Conservation (phyloP, 2,888 invertebrate genomes). For the Drosophila antonietae region DNA sequence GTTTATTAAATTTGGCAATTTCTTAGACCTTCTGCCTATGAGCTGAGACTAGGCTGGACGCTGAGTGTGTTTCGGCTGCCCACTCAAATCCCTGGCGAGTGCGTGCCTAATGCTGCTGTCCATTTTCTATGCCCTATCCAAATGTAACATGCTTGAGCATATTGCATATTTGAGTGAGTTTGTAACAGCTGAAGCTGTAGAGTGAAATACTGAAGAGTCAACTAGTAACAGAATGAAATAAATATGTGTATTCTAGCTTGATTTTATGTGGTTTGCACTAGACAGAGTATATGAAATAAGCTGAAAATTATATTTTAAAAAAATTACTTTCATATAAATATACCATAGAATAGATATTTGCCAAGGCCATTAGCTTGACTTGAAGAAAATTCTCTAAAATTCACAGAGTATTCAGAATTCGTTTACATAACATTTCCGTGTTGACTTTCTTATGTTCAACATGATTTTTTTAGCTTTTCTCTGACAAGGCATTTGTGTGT, state of each 20-base stretch:
- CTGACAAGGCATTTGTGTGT: slow-evolving; percentile 63
- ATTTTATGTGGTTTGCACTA: too few species aligned
- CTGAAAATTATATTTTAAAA: background rate
- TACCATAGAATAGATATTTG: background rate
- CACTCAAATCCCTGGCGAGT: slow-evolving; percentile 69
- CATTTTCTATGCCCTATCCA: slow-evolving; percentile 42
- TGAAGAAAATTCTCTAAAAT: too few species aligned
- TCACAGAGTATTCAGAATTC: slow-evolving; percentile 25
- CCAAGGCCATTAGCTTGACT: too few species aligned
- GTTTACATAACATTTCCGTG: background rate
- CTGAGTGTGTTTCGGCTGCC: slow-evolving; percentile 21
- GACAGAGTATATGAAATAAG: background rate
- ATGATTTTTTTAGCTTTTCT: slow-evolving; percentile 53
- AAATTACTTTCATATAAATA: rapidly evolving
- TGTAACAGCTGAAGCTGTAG: background rate
- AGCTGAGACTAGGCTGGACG: slow-evolving; percentile 47
- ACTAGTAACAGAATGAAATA: too few species aligned
- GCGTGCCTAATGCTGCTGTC: slow-evolving; percentile 71
- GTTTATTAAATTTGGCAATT: slow-evolving; percentile 82
- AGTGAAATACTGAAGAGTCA: too few species aligned
- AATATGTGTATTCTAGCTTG: too few species aligned
- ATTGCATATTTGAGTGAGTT: background rate
- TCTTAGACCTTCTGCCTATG: slow-evolving; percentile 60
- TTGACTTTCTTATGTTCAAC: slow-evolving; percentile 13
- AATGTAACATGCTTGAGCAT: background rate